Base-by-base conservation (phyloP, 2,797 vertebrate species). In the Labroides dimidiatus region DNA sequence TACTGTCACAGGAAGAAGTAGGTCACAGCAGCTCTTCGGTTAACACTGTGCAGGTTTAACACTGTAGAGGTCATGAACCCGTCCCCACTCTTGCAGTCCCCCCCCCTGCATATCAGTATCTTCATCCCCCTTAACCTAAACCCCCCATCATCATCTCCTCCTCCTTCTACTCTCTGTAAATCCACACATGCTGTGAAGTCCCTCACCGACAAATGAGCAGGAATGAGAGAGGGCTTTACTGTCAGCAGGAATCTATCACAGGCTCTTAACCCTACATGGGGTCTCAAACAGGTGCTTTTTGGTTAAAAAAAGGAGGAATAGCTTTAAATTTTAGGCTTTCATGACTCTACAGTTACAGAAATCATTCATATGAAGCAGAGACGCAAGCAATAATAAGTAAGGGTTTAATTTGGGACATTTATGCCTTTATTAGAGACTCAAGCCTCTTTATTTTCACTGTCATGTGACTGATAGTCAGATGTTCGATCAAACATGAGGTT, bases 31-130 rank as follows among this genome's bases (percentile, higher is more conserved):
- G 84, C 84, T 84, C 57, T 79, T 71, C 79, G 63, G 63, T 81
- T 81, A 86, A 90, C 89, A 82, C 77, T 49, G 14, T 55, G 63
- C 85, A 90, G 90, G 82, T 89, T 90, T 85, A 87, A 82, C 37
- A 5, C 66, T 69, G 24, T 24, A 5, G 54, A 80, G 85, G 80
- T 78, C 76, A 79, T 10, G n/a, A 64, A 82, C 80, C 69, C 75
- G 57, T 74, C 86, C 80, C 69, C 75, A 39, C 72, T 68, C 67
- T 42, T 74, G 67, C 24, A 56, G 75, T 51, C 80, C 84, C 75
- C 65, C 82, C 72, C 59, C 45, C 8, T 69, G 42, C 84, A 82
- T 76, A 73, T 86, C 53, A 27, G 70, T 23, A 54, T 69, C 60
- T 91, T 90, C 81, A 91, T 80, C 87, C 67, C 69, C 1, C 21